Conservation (phyloP, 2,797 vertebrate genomes). For the Pangasius djambal region DNA sequence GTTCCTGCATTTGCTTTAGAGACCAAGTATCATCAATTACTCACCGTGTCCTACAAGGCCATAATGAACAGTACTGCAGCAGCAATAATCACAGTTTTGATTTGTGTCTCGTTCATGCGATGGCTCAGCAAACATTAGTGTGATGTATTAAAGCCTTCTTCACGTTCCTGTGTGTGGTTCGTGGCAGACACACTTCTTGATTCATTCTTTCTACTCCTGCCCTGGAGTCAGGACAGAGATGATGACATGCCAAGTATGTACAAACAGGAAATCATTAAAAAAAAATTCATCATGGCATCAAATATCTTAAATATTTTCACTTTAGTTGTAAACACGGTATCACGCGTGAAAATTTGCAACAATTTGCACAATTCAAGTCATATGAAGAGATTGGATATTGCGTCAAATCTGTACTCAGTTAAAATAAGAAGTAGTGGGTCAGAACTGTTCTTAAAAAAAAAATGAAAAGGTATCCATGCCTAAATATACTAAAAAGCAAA, state of each 20-base stretch:
- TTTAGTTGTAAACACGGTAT: background rate
- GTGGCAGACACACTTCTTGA: background rate
- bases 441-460: background rate
- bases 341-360: too few species aligned
- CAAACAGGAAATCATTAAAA: background rate
- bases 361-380: background rate
- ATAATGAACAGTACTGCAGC: conserved; percentile 32
- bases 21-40: conserved; percentile 23
- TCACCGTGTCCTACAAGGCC: conserved; percentile 28
- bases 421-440: background rate
- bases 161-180: conserved; percentile 21
- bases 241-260: background rate
- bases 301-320: background rate
- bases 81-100: conserved; percentile 46
- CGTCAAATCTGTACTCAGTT: background rate
- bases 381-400: background rate
- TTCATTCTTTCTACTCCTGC: background rate
- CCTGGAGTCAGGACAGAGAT: conserved; percentile 8
- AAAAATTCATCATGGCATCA: background rate
- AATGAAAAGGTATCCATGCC: background rate
- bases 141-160: conserved; percentile 46
- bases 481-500: too few species aligned
- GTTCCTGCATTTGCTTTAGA: conserved; percentile 19
- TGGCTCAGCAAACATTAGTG: conserved; percentile 38
- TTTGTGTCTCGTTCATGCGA: conserved; percentile 43